A percentile compares a stretch with the other conserved stretches of the same genome.
phyloP scores from a whole-genome alignment of 2,113 vertebrate genomes.

The Phyllostomus hastatus region DNA sequence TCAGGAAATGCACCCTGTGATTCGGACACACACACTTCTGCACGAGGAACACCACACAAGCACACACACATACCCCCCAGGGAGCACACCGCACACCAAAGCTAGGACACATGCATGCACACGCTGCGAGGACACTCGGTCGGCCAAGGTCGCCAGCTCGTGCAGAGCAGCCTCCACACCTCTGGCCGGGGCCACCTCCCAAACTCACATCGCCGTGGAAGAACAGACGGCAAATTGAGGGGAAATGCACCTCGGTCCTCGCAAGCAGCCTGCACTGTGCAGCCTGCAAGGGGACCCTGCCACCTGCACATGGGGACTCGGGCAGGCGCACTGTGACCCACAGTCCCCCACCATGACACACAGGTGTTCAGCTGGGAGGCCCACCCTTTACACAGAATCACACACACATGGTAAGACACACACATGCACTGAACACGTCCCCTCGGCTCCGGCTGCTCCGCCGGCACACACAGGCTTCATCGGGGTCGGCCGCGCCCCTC shows the following conservation, averaged over 20 bases:
- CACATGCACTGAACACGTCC: accelerated
- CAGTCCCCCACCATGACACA: neutral
- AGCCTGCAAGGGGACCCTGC: neutral
- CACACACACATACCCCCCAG: neutral
- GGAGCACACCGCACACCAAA: neutral
- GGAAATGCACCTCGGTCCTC: neutral
- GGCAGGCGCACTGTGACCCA: neutral
- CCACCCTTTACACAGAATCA: too few species aligned
- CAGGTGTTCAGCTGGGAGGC: neutral
- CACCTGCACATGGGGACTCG: too few species aligned
- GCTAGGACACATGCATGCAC: too few species aligned
- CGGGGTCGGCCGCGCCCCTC: neutral
- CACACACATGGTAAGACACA: neutral
- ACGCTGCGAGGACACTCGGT: accelerated
- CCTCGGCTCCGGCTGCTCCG: neutral
- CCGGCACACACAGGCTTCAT: too few species aligned
- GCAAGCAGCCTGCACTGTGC: neutral
- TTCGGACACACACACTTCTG: neutral
- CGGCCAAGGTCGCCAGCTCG: neutral
- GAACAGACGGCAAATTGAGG: neutral
- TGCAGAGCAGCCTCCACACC: neutral
- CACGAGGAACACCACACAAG: neutral
- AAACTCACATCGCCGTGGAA: accelerated
- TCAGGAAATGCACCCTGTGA: neutral
- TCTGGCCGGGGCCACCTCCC: neutral